These are phyloP conservation scores for Egretta garzetta DNA, from an alignment of 2,113 vertebrate species.

Conservation along the genomic window DNA sequence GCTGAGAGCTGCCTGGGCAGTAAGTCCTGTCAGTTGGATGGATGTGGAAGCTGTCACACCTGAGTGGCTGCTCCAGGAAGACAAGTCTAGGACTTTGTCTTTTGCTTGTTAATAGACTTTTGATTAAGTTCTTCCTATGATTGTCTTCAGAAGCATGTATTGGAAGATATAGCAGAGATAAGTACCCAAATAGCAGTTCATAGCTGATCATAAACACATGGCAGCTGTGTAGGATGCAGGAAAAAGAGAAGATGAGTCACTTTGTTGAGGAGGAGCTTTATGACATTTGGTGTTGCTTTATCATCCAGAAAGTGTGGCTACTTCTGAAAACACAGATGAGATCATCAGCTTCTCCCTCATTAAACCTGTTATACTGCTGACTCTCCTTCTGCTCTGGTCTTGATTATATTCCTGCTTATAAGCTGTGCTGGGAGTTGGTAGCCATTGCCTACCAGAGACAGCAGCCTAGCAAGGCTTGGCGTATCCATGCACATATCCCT, in stretches of 20 bases:
- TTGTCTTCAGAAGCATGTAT: neutral
- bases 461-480: neutral
- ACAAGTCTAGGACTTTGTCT: neutral
- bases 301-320: neutral
- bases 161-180: neutral
- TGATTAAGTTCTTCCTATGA: neutral
- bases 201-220: neutral
- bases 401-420: neutral
- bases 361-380: neutral
- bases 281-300: neutral
- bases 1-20: neutral
- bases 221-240: neutral
- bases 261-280: neutral
- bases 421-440: neutral
- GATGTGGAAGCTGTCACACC: neutral
- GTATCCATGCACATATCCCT: too few species aligned
- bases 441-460: neutral
- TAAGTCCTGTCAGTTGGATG: neutral
- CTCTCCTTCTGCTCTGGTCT: neutral
- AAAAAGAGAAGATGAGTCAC: neutral
- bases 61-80: neutral
- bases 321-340: neutral
- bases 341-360: neutral
- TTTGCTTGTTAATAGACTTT: neutral
- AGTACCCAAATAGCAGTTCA: neutral